Evolutionary conservation across 2,888 invertebrate genomes (phyloP), one percentile per base, ranked within the genome.

Genomic region (Mythimna lalbum): DNA sequence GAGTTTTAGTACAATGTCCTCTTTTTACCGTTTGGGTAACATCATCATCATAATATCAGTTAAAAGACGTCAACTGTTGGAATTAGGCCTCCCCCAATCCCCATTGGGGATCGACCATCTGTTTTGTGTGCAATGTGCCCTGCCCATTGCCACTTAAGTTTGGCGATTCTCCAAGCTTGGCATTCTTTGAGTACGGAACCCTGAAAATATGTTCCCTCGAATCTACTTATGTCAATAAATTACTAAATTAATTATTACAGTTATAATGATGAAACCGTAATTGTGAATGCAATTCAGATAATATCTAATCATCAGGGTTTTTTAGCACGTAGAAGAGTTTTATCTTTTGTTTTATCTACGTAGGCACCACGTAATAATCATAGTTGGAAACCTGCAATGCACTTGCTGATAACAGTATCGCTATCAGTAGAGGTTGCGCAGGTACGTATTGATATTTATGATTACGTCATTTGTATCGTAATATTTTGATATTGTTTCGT

Each of bases 281-380:
- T 27, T 14, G 47, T 14, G 9, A 60, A 57, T 36, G 57, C 36
- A 57, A 57, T 55, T 33, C 5, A 36, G 14, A n/a, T 57, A 21
- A 6, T 36, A 57, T 66, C 36, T 50, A 14, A 56, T 27, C 21
- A 73, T 19, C 43, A 65, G 27, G 17, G n/a, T 23, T 36, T 39
- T 59, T 59, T 23, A 61, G 56, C 73, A 73, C 73, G 73, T 73
- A 61, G 55, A 0, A 9, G 43, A 55, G 73, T 61, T 21, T 73
- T 61, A 73, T 73, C 73, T 21, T 33, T 56, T 43, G 9, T 56
- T 27, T 27, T 73, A 56, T 73, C 61, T 68, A 17, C 7, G 7
- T 33, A 21, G 12, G 21, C 21, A 68, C 19, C 33, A 36, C 21
- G 50, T 33, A 73, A 61, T 21, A 47, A 7, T 56, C 53, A 14